phyloP scores from a whole-genome alignment of 2,888 invertebrate species.

The Apodemia hepburni region DNA sequence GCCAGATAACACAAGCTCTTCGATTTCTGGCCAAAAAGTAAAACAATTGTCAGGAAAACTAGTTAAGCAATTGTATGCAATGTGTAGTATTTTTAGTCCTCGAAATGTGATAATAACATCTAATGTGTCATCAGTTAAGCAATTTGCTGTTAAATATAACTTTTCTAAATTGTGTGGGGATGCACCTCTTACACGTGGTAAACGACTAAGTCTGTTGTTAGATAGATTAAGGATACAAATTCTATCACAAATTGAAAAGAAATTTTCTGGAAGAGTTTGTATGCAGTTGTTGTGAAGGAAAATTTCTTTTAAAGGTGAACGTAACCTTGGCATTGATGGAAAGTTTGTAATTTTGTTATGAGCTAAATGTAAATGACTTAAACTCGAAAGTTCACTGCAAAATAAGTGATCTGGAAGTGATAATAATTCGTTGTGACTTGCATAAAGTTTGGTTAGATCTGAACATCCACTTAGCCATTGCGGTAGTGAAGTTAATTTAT shows the following conservation, averaged over 20 bases:
- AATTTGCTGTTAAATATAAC: conserved; percentile 88
- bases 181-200: conserved; percentile 82
- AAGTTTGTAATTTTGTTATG: conserved; percentile 88
- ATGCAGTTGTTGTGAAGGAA: conserved; percentile 90
- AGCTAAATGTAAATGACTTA: conserved; percentile 87
- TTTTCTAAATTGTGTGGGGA: conserved; percentile 83
- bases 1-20: conserved; percentile 91
- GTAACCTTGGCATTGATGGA: conserved; percentile 84
- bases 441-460: conserved; percentile 85
- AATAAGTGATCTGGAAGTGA: conserved; percentile 87
- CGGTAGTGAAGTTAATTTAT: conserved; percentile 85
- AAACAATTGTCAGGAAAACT: conserved; percentile 87
- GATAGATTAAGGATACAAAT: conserved; percentile 88
- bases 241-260: conserved; percentile 84
- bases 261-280: conserved; percentile 86
- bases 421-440: conserved; percentile 86
- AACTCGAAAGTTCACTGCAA: conserved; percentile 85
- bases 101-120: conserved; percentile 83
- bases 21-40: conserved; percentile 87
- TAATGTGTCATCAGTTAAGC: conserved; percentile 84
- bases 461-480: conserved; percentile 89
- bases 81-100: conserved; percentile 85
- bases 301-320: conserved; percentile 84
- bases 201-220: conserved; percentile 86
- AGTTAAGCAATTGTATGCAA: conserved; percentile 89